Percentiles rank a stretch among this genome's conserved stretches.
Evolutionary conservation across 2,888 invertebrate species (phyloP).

Genomic region (Clunio marinus): DNA sequence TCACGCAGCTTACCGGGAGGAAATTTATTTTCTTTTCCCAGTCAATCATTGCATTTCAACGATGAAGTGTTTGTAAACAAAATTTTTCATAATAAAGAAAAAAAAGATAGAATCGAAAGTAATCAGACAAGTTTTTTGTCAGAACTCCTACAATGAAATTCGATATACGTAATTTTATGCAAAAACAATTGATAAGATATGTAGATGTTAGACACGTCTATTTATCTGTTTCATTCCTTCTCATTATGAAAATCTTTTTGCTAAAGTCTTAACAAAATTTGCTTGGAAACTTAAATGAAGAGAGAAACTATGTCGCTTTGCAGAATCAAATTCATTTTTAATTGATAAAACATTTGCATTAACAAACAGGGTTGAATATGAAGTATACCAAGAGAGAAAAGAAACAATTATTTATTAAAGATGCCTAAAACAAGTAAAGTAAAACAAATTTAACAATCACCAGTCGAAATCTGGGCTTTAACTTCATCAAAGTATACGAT

Average conservation of each 20-base stretch:
- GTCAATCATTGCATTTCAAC: constrained; percentile 13
- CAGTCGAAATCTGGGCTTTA: constrained; percentile 7
- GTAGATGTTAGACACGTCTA: not conserved
- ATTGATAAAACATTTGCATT: not conserved
- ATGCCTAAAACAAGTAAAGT: constrained; percentile 17
- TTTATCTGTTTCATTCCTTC: not conserved
- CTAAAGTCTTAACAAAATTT: not conserved
- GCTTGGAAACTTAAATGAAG: not conserved
- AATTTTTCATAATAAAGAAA: not conserved
- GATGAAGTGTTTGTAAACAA: not conserved
- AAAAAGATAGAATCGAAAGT: not conserved
- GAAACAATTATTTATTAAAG: constrained; percentile 12
- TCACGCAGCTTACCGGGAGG: not conserved
- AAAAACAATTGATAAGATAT: not conserved
- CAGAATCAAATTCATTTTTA: constrained; percentile 20
- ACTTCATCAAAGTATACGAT: constrained; percentile 36
- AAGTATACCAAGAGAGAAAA: constrained; percentile 21
- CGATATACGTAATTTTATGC: constrained; percentile 39
- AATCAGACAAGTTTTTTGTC: not conserved
- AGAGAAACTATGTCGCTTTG: constrained; percentile 1
- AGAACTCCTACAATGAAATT: constrained; percentile 29
- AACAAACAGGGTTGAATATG: constrained; percentile 34
- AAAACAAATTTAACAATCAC: constrained; percentile 28
- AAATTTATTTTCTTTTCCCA: constrained; percentile 14
- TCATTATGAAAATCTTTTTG: not conserved